phyloP scores from a whole-genome alignment of 2,797 vertebrate genomes.

The Sylvia borin region DNA sequence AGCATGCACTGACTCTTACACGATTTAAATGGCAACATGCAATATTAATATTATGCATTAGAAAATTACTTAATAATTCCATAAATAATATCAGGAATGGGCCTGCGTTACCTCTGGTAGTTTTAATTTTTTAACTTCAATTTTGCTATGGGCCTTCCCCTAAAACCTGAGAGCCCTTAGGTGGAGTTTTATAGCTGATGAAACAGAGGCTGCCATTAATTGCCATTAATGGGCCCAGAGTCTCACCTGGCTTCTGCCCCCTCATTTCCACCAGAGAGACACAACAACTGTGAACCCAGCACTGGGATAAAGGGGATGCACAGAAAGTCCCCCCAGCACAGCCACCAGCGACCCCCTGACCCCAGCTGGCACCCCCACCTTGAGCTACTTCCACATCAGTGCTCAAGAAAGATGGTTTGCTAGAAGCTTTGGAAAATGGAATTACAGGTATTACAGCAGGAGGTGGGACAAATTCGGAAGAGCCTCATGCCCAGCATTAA shows the following conservation, averaged over 20 bases:
- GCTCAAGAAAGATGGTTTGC: background rate
- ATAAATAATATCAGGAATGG: background rate
- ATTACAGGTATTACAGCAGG: background rate
- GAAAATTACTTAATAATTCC: background rate
- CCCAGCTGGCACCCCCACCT: background rate
- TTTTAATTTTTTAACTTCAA: background rate
- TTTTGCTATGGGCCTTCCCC: background rate
- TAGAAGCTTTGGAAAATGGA: background rate
- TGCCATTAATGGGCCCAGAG: background rate
- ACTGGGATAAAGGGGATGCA: fast-evolving
- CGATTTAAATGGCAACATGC: background rate
- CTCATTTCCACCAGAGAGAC: background rate
- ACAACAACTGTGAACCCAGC: background rate
- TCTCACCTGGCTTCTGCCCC: background rate
- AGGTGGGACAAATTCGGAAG: background rate
- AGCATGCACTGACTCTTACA: background rate
- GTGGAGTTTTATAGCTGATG: background rate
- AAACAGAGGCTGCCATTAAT: background rate
- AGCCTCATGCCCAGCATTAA: background rate
- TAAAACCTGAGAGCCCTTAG: background rate
- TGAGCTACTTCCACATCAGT: background rate
- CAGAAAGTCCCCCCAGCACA: background rate
- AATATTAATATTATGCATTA: background rate
- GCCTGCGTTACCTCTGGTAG: background rate
- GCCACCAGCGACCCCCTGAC: background rate